Conservation (phyloP, 1,140 invertebrate species). For the Neotoxoptera formosana region DNA sequence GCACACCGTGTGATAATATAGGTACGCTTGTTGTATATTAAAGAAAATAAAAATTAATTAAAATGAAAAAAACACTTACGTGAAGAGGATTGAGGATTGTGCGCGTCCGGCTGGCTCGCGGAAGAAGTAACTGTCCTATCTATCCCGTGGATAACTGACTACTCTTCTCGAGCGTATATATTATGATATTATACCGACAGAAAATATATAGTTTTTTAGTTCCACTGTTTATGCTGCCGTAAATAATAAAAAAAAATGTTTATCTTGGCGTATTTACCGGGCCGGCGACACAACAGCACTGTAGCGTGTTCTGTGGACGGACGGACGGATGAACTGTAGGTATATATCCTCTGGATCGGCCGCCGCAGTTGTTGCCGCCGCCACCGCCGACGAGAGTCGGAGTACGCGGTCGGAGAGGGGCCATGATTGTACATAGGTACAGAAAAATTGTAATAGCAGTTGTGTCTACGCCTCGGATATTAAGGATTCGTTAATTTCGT, state of each 20-base stretch:
- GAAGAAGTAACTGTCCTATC: neutral
- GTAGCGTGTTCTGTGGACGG: neutral
- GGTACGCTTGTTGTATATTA: too few relatives aligned
- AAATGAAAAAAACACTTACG: neutral
- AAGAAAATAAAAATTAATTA: too few relatives aligned
- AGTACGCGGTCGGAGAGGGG: neutral
- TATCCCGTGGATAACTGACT: neutral
- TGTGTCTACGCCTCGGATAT: neutral
- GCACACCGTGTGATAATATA: neutral
- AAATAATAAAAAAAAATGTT: neutral
- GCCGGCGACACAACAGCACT: conserved; percentile 6
- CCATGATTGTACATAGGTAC: neutral
- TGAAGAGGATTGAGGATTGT: neutral
- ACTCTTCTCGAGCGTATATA: neutral
- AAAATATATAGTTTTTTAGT: neutral
- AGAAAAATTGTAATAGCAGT: neutral
- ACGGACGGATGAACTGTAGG: conserved; percentile 16
- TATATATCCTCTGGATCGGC: conserved; percentile 1
- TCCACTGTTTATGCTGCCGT: neutral
- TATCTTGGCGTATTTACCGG: neutral
- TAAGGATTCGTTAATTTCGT: neutral
- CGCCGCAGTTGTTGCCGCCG: neutral
- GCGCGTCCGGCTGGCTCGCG: neutral
- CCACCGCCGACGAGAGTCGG: neutral
- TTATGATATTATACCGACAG: neutral